These are phyloP conservation scores for Hemichromis elongatus DNA, from an alignment of 2,113 vertebrate genomes.

Conservation along the genomic window DNA sequence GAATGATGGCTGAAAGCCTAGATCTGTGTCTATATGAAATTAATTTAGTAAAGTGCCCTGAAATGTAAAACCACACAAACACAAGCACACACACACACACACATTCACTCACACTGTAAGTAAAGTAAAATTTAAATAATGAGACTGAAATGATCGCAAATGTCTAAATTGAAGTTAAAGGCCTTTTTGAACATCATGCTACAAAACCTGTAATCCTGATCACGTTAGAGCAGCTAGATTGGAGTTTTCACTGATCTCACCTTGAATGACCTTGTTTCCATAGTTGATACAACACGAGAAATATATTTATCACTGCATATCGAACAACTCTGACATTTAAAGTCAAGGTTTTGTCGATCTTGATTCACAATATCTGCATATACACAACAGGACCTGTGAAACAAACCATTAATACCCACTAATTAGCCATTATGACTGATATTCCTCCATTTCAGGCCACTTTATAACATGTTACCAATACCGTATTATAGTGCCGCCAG, in stretches of 20 bases:
- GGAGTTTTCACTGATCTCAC: not conserved
- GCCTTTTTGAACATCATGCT: not conserved
- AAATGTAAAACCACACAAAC: not conserved
- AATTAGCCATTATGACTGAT: not conserved
- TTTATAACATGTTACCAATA: not conserved
- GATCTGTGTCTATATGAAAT: not conserved
- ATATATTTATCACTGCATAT: not conserved
- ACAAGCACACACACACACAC: not conserved
- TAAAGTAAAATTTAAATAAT: not conserved
- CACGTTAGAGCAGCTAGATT: not conserved
- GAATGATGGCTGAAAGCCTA: constrained; percentile 6
- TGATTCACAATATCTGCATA: not conserved
- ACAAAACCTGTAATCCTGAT: not conserved
- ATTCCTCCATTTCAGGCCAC: not conserved
- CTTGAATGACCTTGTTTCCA: not conserved
- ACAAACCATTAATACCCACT: not conserved
- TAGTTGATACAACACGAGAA: not conserved
- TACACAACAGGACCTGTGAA: not conserved
- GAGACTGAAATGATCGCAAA: not conserved
- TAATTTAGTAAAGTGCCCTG: constrained; percentile 3
- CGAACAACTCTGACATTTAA: not conserved
- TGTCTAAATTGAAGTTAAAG: not conserved
- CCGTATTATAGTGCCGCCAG: not conserved
- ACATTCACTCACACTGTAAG: not conserved
- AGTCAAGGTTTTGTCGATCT: not conserved